phyloP scores from a whole-genome alignment of 1,140 invertebrate genomes.

The Papilio aristodemus region DNA sequence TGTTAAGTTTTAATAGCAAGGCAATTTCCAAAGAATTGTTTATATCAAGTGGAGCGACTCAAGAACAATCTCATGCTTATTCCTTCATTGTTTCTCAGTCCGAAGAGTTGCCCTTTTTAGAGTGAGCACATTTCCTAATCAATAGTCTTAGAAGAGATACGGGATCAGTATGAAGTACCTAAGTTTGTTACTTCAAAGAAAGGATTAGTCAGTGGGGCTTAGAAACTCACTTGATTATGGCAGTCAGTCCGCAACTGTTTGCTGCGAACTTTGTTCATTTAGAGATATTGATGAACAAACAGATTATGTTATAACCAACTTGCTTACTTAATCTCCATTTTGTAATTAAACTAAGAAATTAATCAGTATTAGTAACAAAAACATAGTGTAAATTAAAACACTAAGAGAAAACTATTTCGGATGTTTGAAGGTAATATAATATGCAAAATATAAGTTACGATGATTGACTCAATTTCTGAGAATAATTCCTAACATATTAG shows the following conservation, averaged over 20 bases:
- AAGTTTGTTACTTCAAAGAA: conserved; percentile 8
- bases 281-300: conserved; percentile 5
- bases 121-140: too few relatives aligned
- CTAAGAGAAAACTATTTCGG: too few relatives aligned
- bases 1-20: too few relatives aligned
- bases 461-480: too few relatives aligned
- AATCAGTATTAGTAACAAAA: neutral
- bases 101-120: too few relatives aligned
- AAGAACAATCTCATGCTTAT: too few relatives aligned
- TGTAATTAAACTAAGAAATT: neutral
- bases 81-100: too few relatives aligned
- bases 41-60: too few relatives aligned
- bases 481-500: too few relatives aligned
- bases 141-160: neutral
- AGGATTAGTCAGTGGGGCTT: conserved; percentile 3
- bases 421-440: too few relatives aligned
- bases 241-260: neutral
- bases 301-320: neutral
- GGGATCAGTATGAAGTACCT: conserved; percentile 1
- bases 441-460: too few relatives aligned
- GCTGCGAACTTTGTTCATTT: conserved; percentile 11
- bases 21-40: too few relatives aligned
- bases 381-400: neutral
- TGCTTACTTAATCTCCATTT: neutral
- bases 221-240: conserved; percentile 1